These are phyloP conservation scores for Scopus umbretta DNA, from an alignment of 2,113 vertebrate genomes.

Conservation along the genomic window DNA sequence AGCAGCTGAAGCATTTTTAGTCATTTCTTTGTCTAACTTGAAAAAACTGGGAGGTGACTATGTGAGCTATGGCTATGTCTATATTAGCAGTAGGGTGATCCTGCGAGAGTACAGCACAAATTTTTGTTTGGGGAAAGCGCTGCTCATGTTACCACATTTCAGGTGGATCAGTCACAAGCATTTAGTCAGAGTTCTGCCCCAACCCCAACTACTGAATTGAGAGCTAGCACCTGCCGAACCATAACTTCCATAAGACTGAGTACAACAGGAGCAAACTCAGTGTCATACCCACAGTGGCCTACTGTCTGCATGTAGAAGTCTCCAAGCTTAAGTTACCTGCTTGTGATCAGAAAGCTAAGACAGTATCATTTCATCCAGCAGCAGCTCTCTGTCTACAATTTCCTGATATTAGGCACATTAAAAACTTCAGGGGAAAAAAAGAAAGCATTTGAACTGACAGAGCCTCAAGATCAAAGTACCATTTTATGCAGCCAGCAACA, in stretches of 20 bases:
- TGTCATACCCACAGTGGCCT: not conserved
- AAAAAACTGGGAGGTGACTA: not conserved
- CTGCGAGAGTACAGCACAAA: not conserved
- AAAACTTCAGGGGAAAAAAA: not conserved
- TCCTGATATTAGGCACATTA: not conserved
- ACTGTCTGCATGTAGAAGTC: accelerated
- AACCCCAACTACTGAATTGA: not conserved
- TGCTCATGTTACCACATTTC: not conserved
- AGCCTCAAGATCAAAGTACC: not conserved
- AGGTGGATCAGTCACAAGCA: not conserved
- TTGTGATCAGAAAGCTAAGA: not conserved
- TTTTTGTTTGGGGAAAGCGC: not conserved
- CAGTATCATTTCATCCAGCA: not conserved
- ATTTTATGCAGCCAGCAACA: not conserved
- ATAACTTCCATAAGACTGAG: not conserved
- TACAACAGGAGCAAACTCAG: not conserved
- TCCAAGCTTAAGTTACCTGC: not conserved
- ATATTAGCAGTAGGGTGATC: not conserved
- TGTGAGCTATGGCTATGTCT: not conserved
- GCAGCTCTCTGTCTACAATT: not conserved
- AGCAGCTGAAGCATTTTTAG: not conserved
- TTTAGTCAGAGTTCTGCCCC: not conserved
- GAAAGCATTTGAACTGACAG: not conserved
- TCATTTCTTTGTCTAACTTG: not conserved
- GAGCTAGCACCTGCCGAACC: not conserved